Evolutionary conservation across 1,140 invertebrate genomes (phyloP).

Genomic region (Mactra quadrangularis): DNA sequence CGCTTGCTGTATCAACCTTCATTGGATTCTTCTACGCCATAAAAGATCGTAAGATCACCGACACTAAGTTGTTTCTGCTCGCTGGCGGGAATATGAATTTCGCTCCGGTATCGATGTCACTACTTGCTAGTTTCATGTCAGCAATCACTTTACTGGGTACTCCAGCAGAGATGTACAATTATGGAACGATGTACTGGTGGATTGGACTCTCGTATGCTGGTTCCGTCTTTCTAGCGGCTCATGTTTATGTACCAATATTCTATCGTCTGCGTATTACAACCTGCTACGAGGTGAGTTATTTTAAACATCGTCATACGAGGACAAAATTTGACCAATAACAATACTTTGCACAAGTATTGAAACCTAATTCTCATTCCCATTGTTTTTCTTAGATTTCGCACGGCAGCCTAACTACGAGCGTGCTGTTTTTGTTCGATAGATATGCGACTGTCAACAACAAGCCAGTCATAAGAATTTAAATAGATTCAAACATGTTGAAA

Average conservation of each 20-base stretch:
- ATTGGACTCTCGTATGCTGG: constrained; percentile 71
- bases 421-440: background rate
- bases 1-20: constrained; percentile 81
- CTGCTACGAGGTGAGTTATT: constrained; percentile 69
- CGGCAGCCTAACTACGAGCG: background rate
- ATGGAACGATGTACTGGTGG: constrained; percentile 74
- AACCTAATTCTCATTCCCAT: background rate
- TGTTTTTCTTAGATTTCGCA: background rate
- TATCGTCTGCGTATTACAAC: constrained; percentile 79
- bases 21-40: constrained; percentile 93
- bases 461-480: too few relatives aligned
- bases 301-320: background rate
- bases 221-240: constrained; percentile 71
- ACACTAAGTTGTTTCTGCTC: constrained; percentile 86
- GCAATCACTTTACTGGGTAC: constrained; percentile 93
- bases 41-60: constrained; percentile 90
- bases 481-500: too few relatives aligned
- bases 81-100: constrained; percentile 90
- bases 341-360: background rate
- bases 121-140: constrained; percentile 92
- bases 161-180: constrained; percentile 77
- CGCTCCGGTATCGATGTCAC: constrained; percentile 82
- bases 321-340: background rate
- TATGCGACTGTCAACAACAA: too few relatives aligned
- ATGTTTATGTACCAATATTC: constrained; percentile 81